Percentiles rank a stretch among this genome's conserved stretches.
phyloP scores from a whole-genome alignment of 2,888 invertebrate species.

The Dolomedes plantarius region DNA sequence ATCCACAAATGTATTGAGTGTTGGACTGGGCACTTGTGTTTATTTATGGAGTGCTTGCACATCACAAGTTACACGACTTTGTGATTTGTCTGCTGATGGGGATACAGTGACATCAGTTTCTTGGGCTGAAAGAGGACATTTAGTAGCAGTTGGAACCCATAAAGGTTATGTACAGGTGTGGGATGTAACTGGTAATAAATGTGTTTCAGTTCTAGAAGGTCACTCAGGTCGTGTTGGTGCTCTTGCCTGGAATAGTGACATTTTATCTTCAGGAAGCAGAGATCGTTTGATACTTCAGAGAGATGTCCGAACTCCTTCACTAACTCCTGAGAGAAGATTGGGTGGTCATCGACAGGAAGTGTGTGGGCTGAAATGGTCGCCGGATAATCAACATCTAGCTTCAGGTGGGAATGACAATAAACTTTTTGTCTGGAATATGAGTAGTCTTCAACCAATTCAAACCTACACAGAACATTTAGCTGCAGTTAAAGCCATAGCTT shows the following conservation, averaged over 20 bases:
- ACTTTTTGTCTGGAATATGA: conserved; percentile 93
- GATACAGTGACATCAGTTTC: conserved; percentile 98
- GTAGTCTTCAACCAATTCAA: conserved; percentile 91
- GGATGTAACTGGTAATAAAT: conserved; percentile 96
- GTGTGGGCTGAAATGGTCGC: conserved; percentile 98
- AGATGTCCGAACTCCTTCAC: conserved; percentile 90
- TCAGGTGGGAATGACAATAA: conserved; percentile 99
- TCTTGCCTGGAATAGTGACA: conserved; percentile 97
- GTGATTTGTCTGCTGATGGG: conserved; percentile 93
- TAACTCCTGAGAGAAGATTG: conserved; percentile 86
- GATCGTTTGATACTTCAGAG: conserved; percentile 95
- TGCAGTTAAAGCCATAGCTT: conserved; percentile 98
- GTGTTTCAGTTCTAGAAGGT: conserved; percentile 92
- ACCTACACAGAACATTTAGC: conserved; percentile 97
- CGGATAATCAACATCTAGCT: conserved; percentile 96
- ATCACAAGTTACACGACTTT: conserved; percentile 82
- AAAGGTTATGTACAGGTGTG: conserved; percentile 98
- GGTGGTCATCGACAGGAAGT: conserved; percentile 96
- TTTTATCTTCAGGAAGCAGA: conserved; percentile 94
- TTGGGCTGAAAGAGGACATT: conserved; percentile 97
- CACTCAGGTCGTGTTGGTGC: conserved; percentile 92
- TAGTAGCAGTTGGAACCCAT: conserved; percentile 98
- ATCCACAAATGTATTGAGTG: conserved; percentile 97
- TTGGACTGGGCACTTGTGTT: conserved; percentile 97
- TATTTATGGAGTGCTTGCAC: conserved; percentile 99